Evolutionary conservation across 2,888 invertebrate species (phyloP), one percentile per base, ranked within the genome.

Genomic region (Tipula confusa): DNA sequence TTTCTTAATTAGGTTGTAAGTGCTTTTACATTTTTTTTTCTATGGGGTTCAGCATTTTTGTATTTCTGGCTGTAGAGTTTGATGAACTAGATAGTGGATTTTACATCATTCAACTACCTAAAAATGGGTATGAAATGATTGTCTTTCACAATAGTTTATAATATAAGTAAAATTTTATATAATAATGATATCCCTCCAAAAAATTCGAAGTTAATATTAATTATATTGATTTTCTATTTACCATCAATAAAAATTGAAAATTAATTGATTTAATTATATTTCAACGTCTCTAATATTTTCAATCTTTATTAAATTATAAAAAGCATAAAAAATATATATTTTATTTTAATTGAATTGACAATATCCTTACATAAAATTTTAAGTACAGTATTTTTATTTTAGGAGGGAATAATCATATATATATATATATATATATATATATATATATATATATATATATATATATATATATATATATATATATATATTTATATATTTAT

Each of bases 241-340:
- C 43, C 18, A 64, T 64, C 64, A 18, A 64, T 64, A 64, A 64
- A 24, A 64, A 24, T 6, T 2, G 24, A 64, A 64, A 64, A 64
- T 64, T 64, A 64, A 64, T 64, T 64, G 64, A 64, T 64, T 64
- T 64, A 64, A 64, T 64, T 64, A 64, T 64, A 64, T 43, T 15
- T 64, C 64, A 38, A 3, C 38, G 7, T 43, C 43, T 43, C 43
- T 6, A 15, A 43, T 6, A 43, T 15, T 15, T 43, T 15, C 15
- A 5, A 6, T 24, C 24, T 64, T 64, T 64, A 24, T 18, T 64
- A 24, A 64, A 64, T 24, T 64, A 9, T 64, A 9, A 24, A 64
- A 11, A 43, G 43, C 15, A 15, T 1, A 43, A 1, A 24, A 9
- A 64, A 24, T n/a, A 24, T 24, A 64, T 11, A 18, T 64, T 64